Evolutionary conservation across 2,888 invertebrate genomes (phyloP), one percentile per base, ranked within the genome.

Genomic region (Morpho helenor): DNA sequence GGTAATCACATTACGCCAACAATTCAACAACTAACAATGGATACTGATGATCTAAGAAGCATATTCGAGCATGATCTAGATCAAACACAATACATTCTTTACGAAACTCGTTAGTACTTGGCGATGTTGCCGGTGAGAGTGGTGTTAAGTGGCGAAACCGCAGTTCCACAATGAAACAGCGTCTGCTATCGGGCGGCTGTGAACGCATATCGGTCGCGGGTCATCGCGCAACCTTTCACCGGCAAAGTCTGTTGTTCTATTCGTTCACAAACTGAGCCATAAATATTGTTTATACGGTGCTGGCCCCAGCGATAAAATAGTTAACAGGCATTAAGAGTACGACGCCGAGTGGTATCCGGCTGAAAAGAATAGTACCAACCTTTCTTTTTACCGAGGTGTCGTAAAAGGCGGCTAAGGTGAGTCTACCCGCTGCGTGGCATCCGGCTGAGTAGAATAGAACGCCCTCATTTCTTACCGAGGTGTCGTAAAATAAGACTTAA

Each of bases 191-290:
- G 64, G 62, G 57, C 52, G 63, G 49, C 58, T 62, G 65, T 66
- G 48, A 64, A 68, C 66, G 68, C 65, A 64, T 72, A 72, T 74
- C 71, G 67, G 71, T 69, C 69, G 68, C 76, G 75, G 84, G 84
- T 83, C 84, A 86, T 82, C 82, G 79, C 77, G 72, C 71, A 76
- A 81, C 84, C 85, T 85, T 84, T 86, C 86, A 80, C 85, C 75
- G 47, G 10, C 43, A 43, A 23, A 8, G 50, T 50, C 41, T 53
- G 52, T 54, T 56, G 59, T 55, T 50, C 57, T 55, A 52, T 61
- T 50, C n/a, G 31, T 8, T 8, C 9, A 23, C 10, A n/a, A 47
- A 40, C 51, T 52, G 42, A 2, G 44, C 39, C 10, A 10, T 10
- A 10, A 45, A 52, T 31, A 31, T 31, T 31, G 31, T 31, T 5